Percentiles rank a stretch among this genome's conserved stretches.
These are phyloP conservation scores for Orius laevigatus DNA, from an alignment of 1,140 invertebrate species.

Conservation along the genomic window DNA sequence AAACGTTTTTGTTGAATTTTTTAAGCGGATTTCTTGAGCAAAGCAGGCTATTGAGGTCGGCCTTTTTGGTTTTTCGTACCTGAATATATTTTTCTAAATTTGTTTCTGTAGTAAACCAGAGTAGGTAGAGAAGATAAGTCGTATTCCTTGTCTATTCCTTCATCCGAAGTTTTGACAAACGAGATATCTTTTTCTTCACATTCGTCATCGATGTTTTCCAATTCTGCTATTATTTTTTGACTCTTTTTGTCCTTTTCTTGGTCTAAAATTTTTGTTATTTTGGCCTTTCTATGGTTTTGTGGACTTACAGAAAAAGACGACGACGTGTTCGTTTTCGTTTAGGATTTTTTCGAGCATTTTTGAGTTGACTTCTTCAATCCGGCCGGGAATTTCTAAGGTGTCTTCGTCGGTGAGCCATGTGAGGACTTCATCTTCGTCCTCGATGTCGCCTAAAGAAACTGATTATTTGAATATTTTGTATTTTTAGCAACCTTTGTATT, in stretches of 20 bases:
- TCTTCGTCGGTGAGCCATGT: slow-evolving; percentile 84
- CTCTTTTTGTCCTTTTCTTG: slow-evolving; percentile 80
- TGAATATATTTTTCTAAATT: slow-evolving; percentile 73
- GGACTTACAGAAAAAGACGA: slow-evolving; percentile 83
- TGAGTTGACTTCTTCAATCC: slow-evolving; percentile 84
- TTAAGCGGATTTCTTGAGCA: background rate
- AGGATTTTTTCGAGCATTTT: slow-evolving; percentile 85
- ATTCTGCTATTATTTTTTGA: slow-evolving; percentile 70
- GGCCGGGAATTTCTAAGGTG: slow-evolving; percentile 76
- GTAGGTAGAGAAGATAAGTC: slow-evolving; percentile 67
- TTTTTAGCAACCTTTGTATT: slow-evolving; percentile 39
- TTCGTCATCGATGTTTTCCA: slow-evolving; percentile 90
- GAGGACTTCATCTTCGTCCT: slow-evolving; percentile 78
- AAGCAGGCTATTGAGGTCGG: no score
- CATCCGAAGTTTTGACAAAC: slow-evolving; percentile 85
- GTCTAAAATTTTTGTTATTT: slow-evolving; percentile 35
- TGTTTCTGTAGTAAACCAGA: slow-evolving; percentile 76
- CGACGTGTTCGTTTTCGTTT: slow-evolving; percentile 71
- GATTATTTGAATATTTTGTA: background rate
- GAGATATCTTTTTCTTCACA: slow-evolving; percentile 83
- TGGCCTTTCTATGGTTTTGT: no score
- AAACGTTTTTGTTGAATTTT: no score
- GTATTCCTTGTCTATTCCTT: slow-evolving; percentile 75
- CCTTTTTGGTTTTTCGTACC: slow-evolving; percentile 23
- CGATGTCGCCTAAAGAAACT: slow-evolving; percentile 49